Percentiles rank a stretch among this genome's conserved stretches.
These are phyloP conservation scores for Nomada goodeniana DNA, from an alignment of 2,888 invertebrate genomes.

Conservation along the genomic window DNA sequence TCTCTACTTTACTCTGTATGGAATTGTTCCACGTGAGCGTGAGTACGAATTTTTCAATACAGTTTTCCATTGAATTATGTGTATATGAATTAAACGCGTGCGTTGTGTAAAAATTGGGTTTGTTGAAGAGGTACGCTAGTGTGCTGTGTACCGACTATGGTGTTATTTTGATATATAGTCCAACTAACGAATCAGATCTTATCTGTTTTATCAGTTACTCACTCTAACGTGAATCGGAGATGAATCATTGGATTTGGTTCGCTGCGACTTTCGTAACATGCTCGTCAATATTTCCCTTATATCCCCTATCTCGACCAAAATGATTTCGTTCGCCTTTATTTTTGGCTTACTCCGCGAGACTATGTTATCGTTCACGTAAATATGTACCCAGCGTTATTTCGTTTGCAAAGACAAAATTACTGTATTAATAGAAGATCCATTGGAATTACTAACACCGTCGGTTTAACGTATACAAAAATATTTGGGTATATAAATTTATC, in stretches of 20 bases:
- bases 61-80: not conserved
- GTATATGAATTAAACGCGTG: not conserved
- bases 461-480: not conserved
- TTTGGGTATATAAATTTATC: not conserved
- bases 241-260: slow-evolving; percentile 66
- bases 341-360: not conserved
- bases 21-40: slow-evolving; percentile 6
- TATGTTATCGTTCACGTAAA: slow-evolving; percentile 1
- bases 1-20: not conserved
- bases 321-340: not conserved
- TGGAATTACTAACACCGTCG: too few relatives aligned
- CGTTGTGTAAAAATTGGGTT: not conserved
- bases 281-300: slow-evolving; percentile 10
- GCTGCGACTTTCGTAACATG: slow-evolving; percentile 46
- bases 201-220: slow-evolving; percentile 81
- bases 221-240: slow-evolving; percentile 63
- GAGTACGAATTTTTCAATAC: not conserved
- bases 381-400: not conserved
- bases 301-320: slow-evolving; percentile 19
- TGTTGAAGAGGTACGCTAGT: not conserved
- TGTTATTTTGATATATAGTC: slow-evolving; percentile 24
- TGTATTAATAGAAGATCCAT: not conserved
- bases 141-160: not conserved
- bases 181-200: slow-evolving; percentile 65
- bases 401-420: not conserved